Conservation (phyloP, 2,888 invertebrate species). For the Calliphora vomitoria region DNA sequence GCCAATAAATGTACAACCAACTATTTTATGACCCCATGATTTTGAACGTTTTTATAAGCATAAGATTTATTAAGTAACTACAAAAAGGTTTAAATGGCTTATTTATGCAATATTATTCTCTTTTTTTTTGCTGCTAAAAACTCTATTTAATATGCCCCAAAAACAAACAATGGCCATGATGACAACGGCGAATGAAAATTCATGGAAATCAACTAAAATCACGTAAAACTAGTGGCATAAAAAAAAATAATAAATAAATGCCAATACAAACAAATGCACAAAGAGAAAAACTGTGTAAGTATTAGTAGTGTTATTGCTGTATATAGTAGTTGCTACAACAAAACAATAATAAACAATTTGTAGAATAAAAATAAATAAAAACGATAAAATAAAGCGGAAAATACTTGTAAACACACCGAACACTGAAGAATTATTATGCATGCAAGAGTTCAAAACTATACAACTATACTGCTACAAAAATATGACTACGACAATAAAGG, state of each 20-base stretch:
- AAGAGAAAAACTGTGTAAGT: background rate
- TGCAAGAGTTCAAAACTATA: slow-evolving; percentile 1
- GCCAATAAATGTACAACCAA: too few species aligned
- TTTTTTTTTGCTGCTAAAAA: background rate
- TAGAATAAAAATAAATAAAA: background rate
- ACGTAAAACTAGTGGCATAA: slow-evolving; percentile 53
- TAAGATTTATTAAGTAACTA: slow-evolving; percentile 21
- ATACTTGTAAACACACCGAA: background rate
- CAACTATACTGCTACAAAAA: slow-evolving; percentile 4
- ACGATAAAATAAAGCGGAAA: background rate
- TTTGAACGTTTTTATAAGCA: too few species aligned
- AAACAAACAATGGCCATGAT: slow-evolving; percentile 27
- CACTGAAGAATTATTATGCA: background rate
- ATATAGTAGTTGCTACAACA: background rate
- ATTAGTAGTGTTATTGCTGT: background rate
- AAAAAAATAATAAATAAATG: slow-evolving; percentile 22
- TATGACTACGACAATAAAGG: slow-evolving; percentile 21
- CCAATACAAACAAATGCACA: background rate
- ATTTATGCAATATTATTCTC: slow-evolving; percentile 2
- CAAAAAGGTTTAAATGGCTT: background rate
- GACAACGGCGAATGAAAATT: slow-evolving; percentile 37
- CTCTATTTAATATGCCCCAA: slow-evolving; percentile 1
- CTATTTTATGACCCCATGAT: too few species aligned
- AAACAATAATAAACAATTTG: slow-evolving; percentile 16
- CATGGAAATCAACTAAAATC: slow-evolving; percentile 49